phyloP scores from a whole-genome alignment of 64 coral and sea anemone genomes.

The Stichodactyla mertensii region DNA sequence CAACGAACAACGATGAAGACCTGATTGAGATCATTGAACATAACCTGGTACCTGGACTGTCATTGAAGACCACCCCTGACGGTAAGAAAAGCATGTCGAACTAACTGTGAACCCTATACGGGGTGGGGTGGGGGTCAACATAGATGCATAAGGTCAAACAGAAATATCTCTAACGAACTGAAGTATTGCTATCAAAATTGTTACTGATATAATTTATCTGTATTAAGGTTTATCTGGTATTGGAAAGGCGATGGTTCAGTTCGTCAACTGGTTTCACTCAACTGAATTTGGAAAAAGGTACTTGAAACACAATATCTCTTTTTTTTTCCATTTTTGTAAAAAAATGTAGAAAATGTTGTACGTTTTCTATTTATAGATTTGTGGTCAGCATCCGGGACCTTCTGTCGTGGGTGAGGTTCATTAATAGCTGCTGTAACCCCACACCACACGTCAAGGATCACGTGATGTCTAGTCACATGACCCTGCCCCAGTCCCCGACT shows the following conservation, averaged over 20 bases:
- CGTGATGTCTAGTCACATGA: neutral
- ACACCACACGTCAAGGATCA: neutral
- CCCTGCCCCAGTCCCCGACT: neutral
- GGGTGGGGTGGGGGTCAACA: neutral
- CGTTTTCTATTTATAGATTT: conserved; percentile 45
- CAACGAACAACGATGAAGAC: conserved; percentile 58
- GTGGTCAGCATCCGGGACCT: conserved; percentile 84
- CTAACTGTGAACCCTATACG: neutral
- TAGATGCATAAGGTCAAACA: neutral
- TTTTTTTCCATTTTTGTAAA: neutral
- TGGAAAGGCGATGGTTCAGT: conserved; percentile 79
- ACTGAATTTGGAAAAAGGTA: conserved; percentile 90
- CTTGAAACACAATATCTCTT: neutral
- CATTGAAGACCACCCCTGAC: conserved; percentile 24
- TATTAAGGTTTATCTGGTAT: conserved; percentile 57
- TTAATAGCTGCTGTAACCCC: conserved; percentile 59
- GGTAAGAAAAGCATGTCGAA: conserved; percentile 34
- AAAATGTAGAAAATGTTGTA: neutral
- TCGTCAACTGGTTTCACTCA: conserved; percentile 89
- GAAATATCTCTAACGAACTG: neutral
- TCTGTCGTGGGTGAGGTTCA: conserved; percentile 89
- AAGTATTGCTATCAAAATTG: neutral
- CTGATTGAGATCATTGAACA: conserved; percentile 91
- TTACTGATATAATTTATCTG: conserved; percentile 4
- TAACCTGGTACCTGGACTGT: conserved; percentile 71